Evolutionary conservation across 2,888 invertebrate genomes (phyloP), one percentile per base, ranked within the genome.

Genomic region (Harmothoe impar): DNA sequence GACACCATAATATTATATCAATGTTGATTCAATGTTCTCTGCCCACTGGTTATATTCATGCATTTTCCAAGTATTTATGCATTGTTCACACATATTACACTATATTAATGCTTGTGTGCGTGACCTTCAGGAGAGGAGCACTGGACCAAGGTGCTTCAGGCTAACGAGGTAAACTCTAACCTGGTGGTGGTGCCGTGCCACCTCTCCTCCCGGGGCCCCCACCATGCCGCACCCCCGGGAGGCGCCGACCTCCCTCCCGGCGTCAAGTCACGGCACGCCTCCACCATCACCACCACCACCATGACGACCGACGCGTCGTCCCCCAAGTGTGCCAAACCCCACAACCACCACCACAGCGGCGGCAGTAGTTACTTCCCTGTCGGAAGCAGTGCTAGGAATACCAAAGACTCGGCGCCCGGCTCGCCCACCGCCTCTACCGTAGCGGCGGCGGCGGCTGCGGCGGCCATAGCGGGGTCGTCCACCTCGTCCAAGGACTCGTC

Each of bases 141-240:
- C 90, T 94, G 94, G 94, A 93, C 93, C 29, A 94, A 94, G 89
- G 92, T 95, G 23, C 92, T 95, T 35, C 94, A 94, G 90, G 94
- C 94, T 29, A 94, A 94, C 91, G 94, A 93, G 91, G 92, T 93
- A 90, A 93, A 93, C 91, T 90, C 91, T 68, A 93, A 92, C 90
- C 85, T 93, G 78, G 89, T 92, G 68, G 91, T 91, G 31, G 29
- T 90, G 62, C 92, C 91, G 43, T 89, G 91, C 54, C 84, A 90
- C 77, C 52, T 72, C 33, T n/a, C 51, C 29, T 77, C 43, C 52
- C 0, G 77, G 5, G 72, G 20, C 77, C 62, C 68, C 52, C 25
- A 84, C 43, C 54, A 72, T 10, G 56, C 86, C 54, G 3, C 54
- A 29, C 29, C 52, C 12, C 56, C 86, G 20, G 54, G 25, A 1